Percentiles rank a stretch among this genome's conserved stretches.
phyloP scores from a whole-genome alignment of 2,113 vertebrate genomes.

The Sciurus niger region DNA sequence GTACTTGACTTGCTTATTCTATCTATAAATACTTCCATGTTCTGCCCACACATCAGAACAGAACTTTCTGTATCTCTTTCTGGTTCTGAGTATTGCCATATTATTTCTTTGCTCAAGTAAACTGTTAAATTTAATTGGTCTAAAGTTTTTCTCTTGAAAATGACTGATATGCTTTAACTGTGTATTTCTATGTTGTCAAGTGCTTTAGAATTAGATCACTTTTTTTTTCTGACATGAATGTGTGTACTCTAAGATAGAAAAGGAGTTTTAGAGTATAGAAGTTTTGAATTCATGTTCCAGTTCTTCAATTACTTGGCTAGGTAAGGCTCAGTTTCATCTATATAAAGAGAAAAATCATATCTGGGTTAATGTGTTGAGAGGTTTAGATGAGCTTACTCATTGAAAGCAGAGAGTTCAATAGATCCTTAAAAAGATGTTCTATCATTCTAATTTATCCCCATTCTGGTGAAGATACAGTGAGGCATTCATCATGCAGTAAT shows the following conservation, averaged over 20 bases:
- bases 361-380: neutral
- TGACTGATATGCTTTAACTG: neutral
- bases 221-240: neutral
- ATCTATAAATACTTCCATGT: neutral
- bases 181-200: neutral
- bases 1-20: neutral
- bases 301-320: neutral
- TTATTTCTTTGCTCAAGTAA: neutral
- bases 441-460: neutral
- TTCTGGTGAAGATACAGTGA: neutral
- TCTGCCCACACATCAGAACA: rapidly evolving
- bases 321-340: neutral
- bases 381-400: neutral
- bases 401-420: neutral
- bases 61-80: neutral
- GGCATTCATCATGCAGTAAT: neutral
- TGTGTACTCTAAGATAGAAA: neutral
- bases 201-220: neutral
- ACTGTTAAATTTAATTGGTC: neutral
- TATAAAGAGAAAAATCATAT: neutral
- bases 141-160: neutral
- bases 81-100: neutral
- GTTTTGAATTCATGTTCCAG: neutral
- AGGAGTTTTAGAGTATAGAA: neutral
- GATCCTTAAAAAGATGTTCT: neutral